Evolutionary conservation across 2,113 vertebrate species (phyloP), one percentile per base, ranked within the genome.

Genomic region (Entosphenus tridentatus): DNA sequence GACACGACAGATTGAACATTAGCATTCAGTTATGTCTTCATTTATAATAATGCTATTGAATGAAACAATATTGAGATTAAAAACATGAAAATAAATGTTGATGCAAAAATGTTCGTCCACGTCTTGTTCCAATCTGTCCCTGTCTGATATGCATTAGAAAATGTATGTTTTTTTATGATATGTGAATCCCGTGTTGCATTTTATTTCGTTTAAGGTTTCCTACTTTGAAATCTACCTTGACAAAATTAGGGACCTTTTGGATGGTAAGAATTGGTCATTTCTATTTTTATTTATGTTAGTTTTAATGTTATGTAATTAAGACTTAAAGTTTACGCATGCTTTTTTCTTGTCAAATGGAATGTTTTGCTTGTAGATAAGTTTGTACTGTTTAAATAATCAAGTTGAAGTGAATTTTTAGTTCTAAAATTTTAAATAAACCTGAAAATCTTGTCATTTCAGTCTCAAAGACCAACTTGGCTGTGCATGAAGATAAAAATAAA

Each of bases 401-500:
- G 6, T 39, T 39, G 39, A 39, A 39, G 39, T 39, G 39, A 7
- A 39, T 39, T 39, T 39, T 39, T 39, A 39, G 39, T 5, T 39
- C 39, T 39, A 39, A 39, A 5, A 39, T 39, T 39, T 39, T 39
- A 39, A 39, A 39, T 39, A 39, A 39, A 39, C 39, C 39, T 39
- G 39, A 39, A 39, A 39, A 39, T 39, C 39, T 39, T 39, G 39
- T 39, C 6, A 39, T 39, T 39, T 39, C 71, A 88, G 86, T 88
- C 67, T 87, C 86, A 57, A 88, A 88, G 80, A 87, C 82, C 59
- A 88, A 87, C 73, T 77, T 88, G 2, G 82, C 84, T 21, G 86
- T 88, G 57, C 86, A 88, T 67, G 86, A 88, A 78, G 85, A 88
- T 75, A 88, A 86, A 76, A 87, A 88, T 75, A 83, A 85, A 79